phyloP scores from a whole-genome alignment of 2,888 invertebrate species.

The Pachliopta kotzebuea region DNA sequence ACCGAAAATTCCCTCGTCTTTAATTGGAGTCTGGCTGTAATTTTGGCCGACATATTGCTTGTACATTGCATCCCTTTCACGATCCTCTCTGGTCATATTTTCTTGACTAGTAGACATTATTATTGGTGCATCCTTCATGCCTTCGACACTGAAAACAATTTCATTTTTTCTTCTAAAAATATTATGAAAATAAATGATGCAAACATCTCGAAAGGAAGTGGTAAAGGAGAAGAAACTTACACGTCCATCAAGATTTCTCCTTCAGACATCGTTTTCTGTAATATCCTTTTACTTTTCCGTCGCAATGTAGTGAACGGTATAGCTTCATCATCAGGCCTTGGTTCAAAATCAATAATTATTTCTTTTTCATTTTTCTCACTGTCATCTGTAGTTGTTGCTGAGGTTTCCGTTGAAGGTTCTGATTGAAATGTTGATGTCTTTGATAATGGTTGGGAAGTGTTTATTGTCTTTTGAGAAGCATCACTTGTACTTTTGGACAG shows the following conservation, averaged over 20 bases:
- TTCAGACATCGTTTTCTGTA: constrained; percentile 90
- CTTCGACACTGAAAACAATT: constrained; percentile 69
- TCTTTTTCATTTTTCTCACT: constrained; percentile 86
- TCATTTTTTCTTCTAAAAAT: constrained; percentile 69
- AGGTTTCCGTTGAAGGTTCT: constrained; percentile 77
- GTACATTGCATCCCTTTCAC: constrained; percentile 69
- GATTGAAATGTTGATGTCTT: constrained; percentile 77
- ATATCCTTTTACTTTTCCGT: constrained; percentile 74
- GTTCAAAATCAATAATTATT: constrained; percentile 94
- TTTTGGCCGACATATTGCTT: constrained; percentile 67
- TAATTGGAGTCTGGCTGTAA: constrained; percentile 80
- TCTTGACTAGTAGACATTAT: constrained; percentile 83
- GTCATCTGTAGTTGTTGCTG: constrained; percentile 74
- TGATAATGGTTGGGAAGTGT: constrained; percentile 65
- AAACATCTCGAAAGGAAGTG: neutral
- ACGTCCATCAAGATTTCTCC: constrained; percentile 86
- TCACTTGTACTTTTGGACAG: constrained; percentile 72
- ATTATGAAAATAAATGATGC: constrained; percentile 2
- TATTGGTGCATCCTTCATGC: constrained; percentile 70
- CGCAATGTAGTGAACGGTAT: constrained; percentile 81
- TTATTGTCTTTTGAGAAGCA: constrained; percentile 66
- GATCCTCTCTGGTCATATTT: constrained; percentile 77
- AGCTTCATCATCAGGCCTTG: constrained; percentile 83
- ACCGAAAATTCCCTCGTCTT: constrained; percentile 81
- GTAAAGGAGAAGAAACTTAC: constrained; percentile 51